Base-by-base conservation (phyloP, 2,797 vertebrate species). In the Vireo griseus region DNA sequence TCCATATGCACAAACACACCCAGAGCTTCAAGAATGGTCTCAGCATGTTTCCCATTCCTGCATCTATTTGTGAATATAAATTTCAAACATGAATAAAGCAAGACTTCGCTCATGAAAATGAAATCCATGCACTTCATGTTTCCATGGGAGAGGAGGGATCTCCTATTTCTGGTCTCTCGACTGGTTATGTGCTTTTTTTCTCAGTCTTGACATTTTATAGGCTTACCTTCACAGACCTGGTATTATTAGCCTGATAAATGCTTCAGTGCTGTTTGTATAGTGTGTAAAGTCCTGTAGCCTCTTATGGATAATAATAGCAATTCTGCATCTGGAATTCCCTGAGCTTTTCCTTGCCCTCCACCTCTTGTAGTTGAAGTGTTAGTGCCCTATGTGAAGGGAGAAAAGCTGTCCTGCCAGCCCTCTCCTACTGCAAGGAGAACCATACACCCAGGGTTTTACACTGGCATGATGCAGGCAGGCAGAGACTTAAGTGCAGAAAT, bases 301-400 rank as follows among this genome's bases (percentile, higher is more conserved):
- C 15, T 54, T 72, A 7, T 0, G 10, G 40, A 39, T 65, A 52
- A 50, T 21, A 47, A 51, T 1, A 5, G 13, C 21, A 42, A 2
- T 87, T 73, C n/a, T 35, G 25, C 40, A 10, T 20, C 31, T 74
- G 45, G 24, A 1, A 1, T 65, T 83, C 44, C 42, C 42, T 37
- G 73, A 80, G 42, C 39, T 63, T 63, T 73, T 58, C 35, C 42
- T 69, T 25, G 12, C 26, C 26, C 26, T 7, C 13, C 1, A 2
- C 37, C 28, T 88, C 71, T 37, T 1, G 0, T 18, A 42, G 22
- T 16, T 19, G 37, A 40, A 54, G 54, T 2, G 2, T 29, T 40
- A 39, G 26, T 57, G 44, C 14, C 14, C n/a, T 21, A 4, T 57
- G n/a, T 35, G 54, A 57, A 15, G 22, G 33, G n/a, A 25, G 24